phyloP scores from a whole-genome alignment of 2,113 vertebrate genomes.

The Alaudala cheleensis region DNA sequence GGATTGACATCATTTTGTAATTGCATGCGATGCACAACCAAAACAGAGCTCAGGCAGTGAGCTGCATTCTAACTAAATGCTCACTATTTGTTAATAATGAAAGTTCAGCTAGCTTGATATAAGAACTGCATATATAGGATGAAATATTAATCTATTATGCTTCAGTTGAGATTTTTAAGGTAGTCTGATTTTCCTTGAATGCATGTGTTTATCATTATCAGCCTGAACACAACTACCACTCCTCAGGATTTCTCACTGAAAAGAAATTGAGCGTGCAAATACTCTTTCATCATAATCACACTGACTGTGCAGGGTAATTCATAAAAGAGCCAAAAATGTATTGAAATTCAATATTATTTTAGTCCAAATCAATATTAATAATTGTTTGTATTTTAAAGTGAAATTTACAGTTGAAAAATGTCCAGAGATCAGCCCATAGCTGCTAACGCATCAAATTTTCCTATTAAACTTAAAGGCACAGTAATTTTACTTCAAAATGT shows the following conservation, averaged over 20 bases:
- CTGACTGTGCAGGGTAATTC: slow-evolving; percentile 70
- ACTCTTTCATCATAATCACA: slow-evolving; percentile 78
- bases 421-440: slow-evolving; percentile 67
- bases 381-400: slow-evolving; percentile 83
- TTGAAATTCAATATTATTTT: slow-evolving; percentile 86
- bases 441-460: slow-evolving; percentile 75
- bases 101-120: not conserved
- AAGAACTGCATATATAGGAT: not conserved
- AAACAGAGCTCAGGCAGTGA: not conserved
- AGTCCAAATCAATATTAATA: slow-evolving; percentile 84
- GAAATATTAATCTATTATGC: slow-evolving; percentile 50
- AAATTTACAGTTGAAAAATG: slow-evolving; percentile 76
- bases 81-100: not conserved
- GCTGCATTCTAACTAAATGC: not conserved
- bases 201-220: slow-evolving; percentile 63
- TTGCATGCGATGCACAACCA: not conserved
- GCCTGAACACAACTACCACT: slow-evolving; percentile 33
- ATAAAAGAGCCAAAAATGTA: slow-evolving; percentile 78
- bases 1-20: slow-evolving; percentile 25
- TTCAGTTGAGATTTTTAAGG: slow-evolving; percentile 43
- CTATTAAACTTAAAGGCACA: slow-evolving; percentile 72
- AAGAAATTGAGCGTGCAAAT: slow-evolving; percentile 78
- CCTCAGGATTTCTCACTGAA: slow-evolving; percentile 65
- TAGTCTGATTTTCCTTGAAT: slow-evolving; percentile 45
- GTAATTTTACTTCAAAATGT: slow-evolving; percentile 63